These are phyloP conservation scores for Oegoconia quadripuncta DNA, from an alignment of 2,888 invertebrate genomes.

Conservation along the genomic window DNA sequence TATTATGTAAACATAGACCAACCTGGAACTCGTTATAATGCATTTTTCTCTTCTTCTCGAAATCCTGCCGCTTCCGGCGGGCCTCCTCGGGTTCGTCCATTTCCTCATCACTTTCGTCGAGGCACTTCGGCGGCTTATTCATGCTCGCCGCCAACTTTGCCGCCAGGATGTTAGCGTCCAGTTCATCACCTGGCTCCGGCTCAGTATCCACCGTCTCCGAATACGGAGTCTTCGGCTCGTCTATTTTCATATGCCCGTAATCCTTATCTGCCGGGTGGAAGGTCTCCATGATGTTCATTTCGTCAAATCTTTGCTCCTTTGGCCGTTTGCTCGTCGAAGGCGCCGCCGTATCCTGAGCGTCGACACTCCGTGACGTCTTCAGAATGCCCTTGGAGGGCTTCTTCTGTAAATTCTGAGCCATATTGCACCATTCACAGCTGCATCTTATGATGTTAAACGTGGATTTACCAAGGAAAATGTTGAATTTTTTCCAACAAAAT, in stretches of 20 bases:
- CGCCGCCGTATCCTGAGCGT: slow-evolving; percentile 78
- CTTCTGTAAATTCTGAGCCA: slow-evolving; percentile 90
- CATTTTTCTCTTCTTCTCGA: slow-evolving; percentile 95
- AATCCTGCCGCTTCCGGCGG: slow-evolving; percentile 84
- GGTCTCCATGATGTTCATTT: slow-evolving; percentile 99
- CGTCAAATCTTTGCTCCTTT: slow-evolving; percentile 94
- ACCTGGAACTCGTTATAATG: slow-evolving; percentile 97
- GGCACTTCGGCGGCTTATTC: slow-evolving; percentile 70
- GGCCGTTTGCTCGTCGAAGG: slow-evolving; percentile 67
- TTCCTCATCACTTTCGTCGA: slow-evolving; percentile 67
- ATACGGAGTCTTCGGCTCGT: slow-evolving; percentile 97
- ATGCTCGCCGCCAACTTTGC: slow-evolving; percentile 82
- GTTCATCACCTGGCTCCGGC: slow-evolving; percentile 77
- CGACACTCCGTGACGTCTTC: slow-evolving; percentile 95
- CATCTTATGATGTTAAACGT: slow-evolving; percentile 36
- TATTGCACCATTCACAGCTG: slow-evolving; percentile 43
- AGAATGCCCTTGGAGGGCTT: slow-evolving; percentile 94
- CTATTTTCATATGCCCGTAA: slow-evolving; percentile 98
- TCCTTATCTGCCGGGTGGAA: slow-evolving; percentile 98
- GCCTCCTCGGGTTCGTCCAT: slow-evolving; percentile 81
- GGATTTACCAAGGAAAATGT: slow-evolving; percentile 6
- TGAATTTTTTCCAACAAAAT: slow-evolving; percentile 27
- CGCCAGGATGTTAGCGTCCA: slow-evolving; percentile 86
- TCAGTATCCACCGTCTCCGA: slow-evolving; percentile 81
- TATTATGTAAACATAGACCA: slow-evolving; percentile 3